Percentiles rank a stretch among this genome's conserved stretches.
phyloP scores from a whole-genome alignment of 1,140 invertebrate species.

The Antheraea mylitta region DNA sequence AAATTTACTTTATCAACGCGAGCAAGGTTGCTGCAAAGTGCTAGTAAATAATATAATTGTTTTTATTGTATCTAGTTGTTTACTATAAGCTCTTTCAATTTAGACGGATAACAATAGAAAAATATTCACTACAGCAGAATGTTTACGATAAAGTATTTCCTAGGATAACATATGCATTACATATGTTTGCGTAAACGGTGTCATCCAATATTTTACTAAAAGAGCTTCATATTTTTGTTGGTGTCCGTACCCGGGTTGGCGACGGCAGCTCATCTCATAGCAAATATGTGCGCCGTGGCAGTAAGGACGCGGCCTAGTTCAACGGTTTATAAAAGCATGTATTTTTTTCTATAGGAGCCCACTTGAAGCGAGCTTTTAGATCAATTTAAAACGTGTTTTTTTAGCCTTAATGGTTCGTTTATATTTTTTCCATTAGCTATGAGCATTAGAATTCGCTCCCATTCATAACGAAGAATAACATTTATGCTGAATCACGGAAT shows the following conservation, averaged over 20 bases:
- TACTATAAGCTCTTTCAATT: not conserved
- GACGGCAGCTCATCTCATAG: constrained; percentile 57
- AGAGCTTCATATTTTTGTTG: constrained; percentile 14
- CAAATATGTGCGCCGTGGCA: constrained; percentile 49
- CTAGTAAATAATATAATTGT: too few relatives aligned
- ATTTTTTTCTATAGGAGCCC: constrained; percentile 46
- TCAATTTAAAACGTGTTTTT: not conserved
- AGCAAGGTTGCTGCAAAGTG: too few relatives aligned
- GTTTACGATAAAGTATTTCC: not conserved
- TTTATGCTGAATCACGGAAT: too few relatives aligned
- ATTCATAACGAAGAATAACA: not conserved
- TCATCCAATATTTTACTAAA: not conserved
- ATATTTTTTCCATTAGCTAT: constrained; percentile 1
- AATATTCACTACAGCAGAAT: not conserved
- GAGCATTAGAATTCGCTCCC: not conserved
- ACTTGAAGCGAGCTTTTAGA: constrained; percentile 30
- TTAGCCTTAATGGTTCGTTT: not conserved
- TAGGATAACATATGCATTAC: not conserved
- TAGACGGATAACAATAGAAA: not conserved
- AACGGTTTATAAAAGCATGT: constrained; percentile 40
- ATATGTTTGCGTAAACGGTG: not conserved
- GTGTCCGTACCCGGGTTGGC: constrained; percentile 30
- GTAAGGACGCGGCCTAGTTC: constrained; percentile 47
- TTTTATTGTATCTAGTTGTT: too few relatives aligned
- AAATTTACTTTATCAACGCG: too few relatives aligned